These are phyloP conservation scores for Zaprionus nigranus DNA, from an alignment of 1,140 invertebrate genomes.

Conservation along the genomic window DNA sequence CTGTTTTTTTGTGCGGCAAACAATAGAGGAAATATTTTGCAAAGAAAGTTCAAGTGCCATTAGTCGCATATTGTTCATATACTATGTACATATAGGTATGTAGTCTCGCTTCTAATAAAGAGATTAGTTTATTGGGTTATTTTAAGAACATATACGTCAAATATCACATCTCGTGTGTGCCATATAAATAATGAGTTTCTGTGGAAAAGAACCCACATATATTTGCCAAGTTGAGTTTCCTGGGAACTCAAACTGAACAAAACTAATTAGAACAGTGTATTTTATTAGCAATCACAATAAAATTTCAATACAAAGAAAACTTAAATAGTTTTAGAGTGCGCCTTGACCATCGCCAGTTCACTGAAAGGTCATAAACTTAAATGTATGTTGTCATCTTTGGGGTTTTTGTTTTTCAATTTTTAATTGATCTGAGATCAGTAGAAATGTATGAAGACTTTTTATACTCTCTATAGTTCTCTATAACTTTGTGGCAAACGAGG, in stretches of 20 bases:
- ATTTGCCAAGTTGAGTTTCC: background rate
- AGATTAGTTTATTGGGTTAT: no score
- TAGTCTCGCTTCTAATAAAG: no score
- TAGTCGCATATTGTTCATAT: slow-evolving; percentile 1
- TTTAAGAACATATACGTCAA: no score
- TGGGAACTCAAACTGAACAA: background rate
- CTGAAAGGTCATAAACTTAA: no score
- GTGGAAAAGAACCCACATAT: background rate
- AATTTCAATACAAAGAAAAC: background rate
- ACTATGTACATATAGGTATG: no score
- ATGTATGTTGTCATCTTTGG: background rate
- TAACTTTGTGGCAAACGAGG: no score
- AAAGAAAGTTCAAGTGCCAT: background rate
- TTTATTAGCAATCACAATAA: background rate
- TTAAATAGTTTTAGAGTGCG: background rate
- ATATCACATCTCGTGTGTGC: no score
- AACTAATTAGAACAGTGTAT: background rate
- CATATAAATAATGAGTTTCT: background rate
- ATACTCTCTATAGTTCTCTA: no score
- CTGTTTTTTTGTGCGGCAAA: background rate
- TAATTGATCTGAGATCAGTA: no score
- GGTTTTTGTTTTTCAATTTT: background rate
- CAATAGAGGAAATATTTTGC: slow-evolving; percentile 10
- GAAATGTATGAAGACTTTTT: no score
- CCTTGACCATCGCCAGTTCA: background rate